phyloP scores from a whole-genome alignment of 2,797 vertebrate species.

The Siniperca obscura region DNA sequence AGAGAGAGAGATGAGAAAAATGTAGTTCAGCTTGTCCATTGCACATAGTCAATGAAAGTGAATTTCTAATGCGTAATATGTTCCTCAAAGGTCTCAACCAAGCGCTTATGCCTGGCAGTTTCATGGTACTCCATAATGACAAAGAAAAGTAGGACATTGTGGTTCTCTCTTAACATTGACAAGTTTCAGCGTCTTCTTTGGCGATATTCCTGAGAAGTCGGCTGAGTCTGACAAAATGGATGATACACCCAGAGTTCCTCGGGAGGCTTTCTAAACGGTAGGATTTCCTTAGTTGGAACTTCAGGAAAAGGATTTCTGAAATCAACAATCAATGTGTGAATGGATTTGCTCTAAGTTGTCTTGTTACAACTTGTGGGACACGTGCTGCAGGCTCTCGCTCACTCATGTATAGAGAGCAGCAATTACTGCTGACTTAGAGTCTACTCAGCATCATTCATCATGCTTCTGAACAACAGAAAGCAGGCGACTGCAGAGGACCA shows the following conservation, averaged over 20 bases:
- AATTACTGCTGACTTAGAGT: constrained; percentile 71
- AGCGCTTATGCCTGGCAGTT: background rate
- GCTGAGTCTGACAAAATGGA: constrained; percentile 44
- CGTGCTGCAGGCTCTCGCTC: constrained; percentile 37
- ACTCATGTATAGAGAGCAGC: constrained; percentile 53
- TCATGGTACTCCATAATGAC: background rate
- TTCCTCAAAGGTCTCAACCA: background rate
- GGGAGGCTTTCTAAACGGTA: constrained; percentile 43
- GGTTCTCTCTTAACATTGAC: constrained; percentile 29
- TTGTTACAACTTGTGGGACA: constrained; percentile 54
- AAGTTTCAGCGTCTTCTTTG: constrained; percentile 23
- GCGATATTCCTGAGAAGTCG: constrained; percentile 30
- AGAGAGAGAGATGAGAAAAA: background rate
- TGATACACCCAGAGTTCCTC: constrained; percentile 33
- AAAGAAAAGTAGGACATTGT: background rate
- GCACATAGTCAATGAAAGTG: background rate
- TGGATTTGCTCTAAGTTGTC: constrained; percentile 61
- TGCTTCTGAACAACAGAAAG: constrained; percentile 28
- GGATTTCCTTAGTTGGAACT: constrained; percentile 55
- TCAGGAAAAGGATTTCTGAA: constrained; percentile 64
- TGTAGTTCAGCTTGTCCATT: background rate
- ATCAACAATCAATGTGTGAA: constrained; percentile 65
- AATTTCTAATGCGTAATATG: background rate
- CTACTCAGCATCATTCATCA: constrained; percentile 66
- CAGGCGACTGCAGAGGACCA: constrained; percentile 36